Evolutionary conservation across 2,797 vertebrate species (phyloP).

Genomic region (Lateolabrax maculatus): DNA sequence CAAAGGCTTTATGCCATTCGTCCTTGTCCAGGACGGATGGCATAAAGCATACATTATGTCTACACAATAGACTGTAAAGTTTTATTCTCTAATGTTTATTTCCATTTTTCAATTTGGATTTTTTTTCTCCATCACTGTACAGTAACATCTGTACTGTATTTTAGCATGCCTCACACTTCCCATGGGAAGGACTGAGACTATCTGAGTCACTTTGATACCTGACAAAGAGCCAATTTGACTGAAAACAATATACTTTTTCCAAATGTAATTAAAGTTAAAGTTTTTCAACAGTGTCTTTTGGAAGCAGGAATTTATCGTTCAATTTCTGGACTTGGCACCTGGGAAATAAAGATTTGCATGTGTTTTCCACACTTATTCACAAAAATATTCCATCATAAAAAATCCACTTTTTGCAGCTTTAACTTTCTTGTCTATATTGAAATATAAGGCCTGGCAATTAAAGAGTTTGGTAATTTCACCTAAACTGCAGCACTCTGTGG

Average conservation of each 20-base stretch:
- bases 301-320: neutral
- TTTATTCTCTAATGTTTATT: constrained; percentile 23
- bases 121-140: neutral
- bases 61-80: constrained; percentile 1
- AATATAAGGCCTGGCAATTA: neutral
- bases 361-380: neutral
- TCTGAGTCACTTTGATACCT: neutral
- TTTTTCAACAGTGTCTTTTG: neutral
- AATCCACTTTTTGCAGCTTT: neutral
- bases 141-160: too few species aligned
- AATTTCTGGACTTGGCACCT: neutral
- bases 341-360: neutral
- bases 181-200: neutral
- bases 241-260: neutral
- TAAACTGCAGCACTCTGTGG: constrained; percentile 10
- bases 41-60: neutral
- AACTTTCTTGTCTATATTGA: neutral
- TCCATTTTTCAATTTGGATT: neutral
- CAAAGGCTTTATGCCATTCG: neutral
- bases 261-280: neutral
- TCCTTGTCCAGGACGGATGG: neutral
- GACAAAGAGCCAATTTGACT: neutral
- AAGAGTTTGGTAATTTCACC: constrained; percentile 10
- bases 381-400: constrained; percentile 5
- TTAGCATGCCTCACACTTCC: too few species aligned